These are phyloP conservation scores for Zaprionus capensis DNA, from an alignment of 1,140 invertebrate genomes.

Conservation along the genomic window DNA sequence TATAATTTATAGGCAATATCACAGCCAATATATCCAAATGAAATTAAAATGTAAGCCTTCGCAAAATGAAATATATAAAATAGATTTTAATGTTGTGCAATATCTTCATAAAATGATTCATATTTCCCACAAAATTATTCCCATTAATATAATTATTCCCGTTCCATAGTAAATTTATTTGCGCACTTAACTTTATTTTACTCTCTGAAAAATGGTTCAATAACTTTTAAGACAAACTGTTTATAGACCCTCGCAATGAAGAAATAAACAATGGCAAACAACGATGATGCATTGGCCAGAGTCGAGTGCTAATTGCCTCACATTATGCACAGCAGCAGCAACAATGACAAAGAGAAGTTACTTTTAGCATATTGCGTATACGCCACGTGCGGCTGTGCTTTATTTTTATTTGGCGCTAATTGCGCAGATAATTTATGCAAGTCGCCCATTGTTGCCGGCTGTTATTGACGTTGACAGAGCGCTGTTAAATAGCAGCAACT, in stretches of 20 bases:
- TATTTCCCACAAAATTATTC: too few relatives aligned
- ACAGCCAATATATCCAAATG: too few relatives aligned
- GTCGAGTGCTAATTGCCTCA: conserved; percentile 21
- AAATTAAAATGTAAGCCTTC: too few relatives aligned
- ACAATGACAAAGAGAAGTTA: conserved; percentile 5
- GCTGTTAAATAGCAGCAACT: conserved; percentile 18
- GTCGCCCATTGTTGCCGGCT: conserved; percentile 9
- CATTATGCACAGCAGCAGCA: conserved; percentile 24
- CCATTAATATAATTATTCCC: neutral
- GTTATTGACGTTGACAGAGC: conserved; percentile 12
- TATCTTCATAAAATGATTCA: too few relatives aligned
- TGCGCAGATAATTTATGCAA: conserved; percentile 40
- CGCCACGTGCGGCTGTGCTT: conserved; percentile 13
- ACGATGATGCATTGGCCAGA: conserved; percentile 13
- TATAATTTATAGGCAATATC: too few relatives aligned
- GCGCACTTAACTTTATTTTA: neutral
- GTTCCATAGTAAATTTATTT: conserved; percentile 3
- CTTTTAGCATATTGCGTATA: conserved; percentile 35
- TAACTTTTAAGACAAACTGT: conserved; percentile 40
- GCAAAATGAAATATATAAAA: too few relatives aligned
- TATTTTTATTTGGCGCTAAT: conserved; percentile 25
- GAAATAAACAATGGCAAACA: neutral
- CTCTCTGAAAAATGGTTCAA: conserved; percentile 5
- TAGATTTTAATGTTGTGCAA: too few relatives aligned
- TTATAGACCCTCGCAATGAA: conserved; percentile 25